These are phyloP conservation scores for Nothobranchius kuhntae DNA, from an alignment of 2,113 vertebrate genomes.

Conservation along the genomic window DNA sequence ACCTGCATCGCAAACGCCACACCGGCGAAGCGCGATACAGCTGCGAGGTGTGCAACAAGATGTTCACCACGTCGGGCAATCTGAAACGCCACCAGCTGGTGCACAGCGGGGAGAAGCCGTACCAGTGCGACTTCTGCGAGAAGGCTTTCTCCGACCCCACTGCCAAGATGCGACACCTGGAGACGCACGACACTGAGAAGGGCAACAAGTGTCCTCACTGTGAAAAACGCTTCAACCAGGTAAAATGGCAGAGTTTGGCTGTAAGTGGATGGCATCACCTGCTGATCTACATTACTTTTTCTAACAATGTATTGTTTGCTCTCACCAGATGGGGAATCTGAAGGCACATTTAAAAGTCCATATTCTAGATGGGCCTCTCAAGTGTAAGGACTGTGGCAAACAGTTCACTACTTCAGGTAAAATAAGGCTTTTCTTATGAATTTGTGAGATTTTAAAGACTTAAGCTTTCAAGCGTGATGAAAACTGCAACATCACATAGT, in stretches of 20 bases:
- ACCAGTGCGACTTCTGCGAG: constrained; percentile 93
- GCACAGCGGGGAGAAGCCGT: constrained; percentile 96
- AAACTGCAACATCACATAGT: neutral
- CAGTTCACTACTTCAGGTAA: constrained; percentile 99
- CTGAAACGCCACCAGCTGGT: constrained; percentile 97
- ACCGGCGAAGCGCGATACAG: constrained; percentile 92
- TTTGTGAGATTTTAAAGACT: neutral
- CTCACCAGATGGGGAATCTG: constrained; percentile 87
- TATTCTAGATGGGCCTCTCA: constrained; percentile 91
- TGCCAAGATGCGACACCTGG: constrained; percentile 97
- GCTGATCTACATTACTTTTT: neutral
- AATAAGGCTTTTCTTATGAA: neutral
- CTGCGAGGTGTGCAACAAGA: constrained; percentile 92
- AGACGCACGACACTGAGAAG: constrained; percentile 94
- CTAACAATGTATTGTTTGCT: constrained; percentile 12
- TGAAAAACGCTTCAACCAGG: constrained; percentile 98
- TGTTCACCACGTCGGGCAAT: constrained; percentile 97
- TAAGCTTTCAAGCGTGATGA: too few relatives aligned
- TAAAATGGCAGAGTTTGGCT: constrained; percentile 40
- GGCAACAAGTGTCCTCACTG: constrained; percentile 97
- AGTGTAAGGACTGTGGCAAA: constrained; percentile 96
- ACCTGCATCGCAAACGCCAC: constrained; percentile 97
- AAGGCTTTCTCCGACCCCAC: constrained; percentile 97
- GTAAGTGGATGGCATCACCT: neutral
- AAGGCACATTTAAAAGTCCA: constrained; percentile 97